Evolutionary conservation across 1,140 invertebrate genomes (phyloP), one percentile per base, ranked within the genome.

Genomic region (Scaptomyza montana): DNA sequence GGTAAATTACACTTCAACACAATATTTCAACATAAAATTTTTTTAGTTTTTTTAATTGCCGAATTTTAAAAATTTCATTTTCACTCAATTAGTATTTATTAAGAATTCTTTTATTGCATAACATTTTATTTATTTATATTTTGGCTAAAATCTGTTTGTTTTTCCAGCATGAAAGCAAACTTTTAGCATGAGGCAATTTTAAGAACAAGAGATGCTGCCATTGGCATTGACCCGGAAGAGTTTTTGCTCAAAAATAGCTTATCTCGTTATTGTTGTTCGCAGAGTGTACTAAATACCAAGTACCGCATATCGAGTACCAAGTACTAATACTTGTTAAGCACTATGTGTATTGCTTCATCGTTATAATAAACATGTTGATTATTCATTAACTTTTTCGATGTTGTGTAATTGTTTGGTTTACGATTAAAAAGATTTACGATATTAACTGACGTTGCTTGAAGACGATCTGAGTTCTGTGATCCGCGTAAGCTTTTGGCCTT

Each of bases 391-490:
- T 71, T 62, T 70, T 63, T 57, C 67, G 70, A 60, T 69, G 45
- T 78, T 33, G 60, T 56, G 56, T 56, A 74, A 67, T 86, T 86
- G 82, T 86, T 86, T 86, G 78, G 36, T 75, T 87, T 87, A 78
- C 71, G 82, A 86, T 87, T 81, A 87, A 78, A 73, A 72, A 87
- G 78, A 86, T 87, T 87, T 82, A 89, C 82, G 66, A 76, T 55
- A 61, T 72, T 55, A 78, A 46, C 68, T 82, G 80, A 51, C 51
- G 56, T 55, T 36, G 56, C 65, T 47, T 62, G 30, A 61, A 59
- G 8, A 9, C 1, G 53, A 56, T 68, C 41, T 80, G 41, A 8
- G 25, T 25, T 59, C 25, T 30, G 41, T 30, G 39, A 33, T 56
- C 12, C 51, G 33, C 45, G n/a, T 61, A 16, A 54, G 47, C 28